A percentile compares a stretch with the other conserved stretches of the same genome.
These are phyloP conservation scores for Alexandromys fortis DNA, from an alignment of 2,113 vertebrate genomes.

Conservation along the genomic window DNA sequence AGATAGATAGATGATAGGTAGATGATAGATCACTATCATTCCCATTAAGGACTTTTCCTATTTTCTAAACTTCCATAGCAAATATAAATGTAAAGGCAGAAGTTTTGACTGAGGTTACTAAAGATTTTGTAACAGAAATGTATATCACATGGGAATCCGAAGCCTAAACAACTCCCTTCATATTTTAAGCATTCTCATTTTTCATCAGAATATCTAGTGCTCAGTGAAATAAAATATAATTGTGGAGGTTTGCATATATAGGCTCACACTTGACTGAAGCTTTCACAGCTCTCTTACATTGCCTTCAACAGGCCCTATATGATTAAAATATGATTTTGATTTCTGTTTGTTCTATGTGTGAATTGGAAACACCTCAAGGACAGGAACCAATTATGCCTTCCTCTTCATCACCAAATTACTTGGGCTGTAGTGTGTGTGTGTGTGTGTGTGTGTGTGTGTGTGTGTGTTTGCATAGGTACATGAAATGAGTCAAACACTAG, in stretches of 20 bases:
- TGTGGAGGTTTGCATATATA: not conserved
- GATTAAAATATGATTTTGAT: not conserved
- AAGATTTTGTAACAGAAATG: slow-evolving; percentile 47
- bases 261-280: not conserved
- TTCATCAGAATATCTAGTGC: not conserved
- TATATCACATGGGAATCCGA: not conserved
- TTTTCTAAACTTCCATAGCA: slow-evolving; percentile 1
- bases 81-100: slow-evolving; percentile 15
- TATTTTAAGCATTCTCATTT: not conserved
- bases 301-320: not conserved
- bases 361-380: not conserved
- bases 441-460: not conserved
- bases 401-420: not conserved
- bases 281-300: not conserved
- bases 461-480: not conserved
- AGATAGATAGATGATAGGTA: not conserved
- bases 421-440: no score
- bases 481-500: not conserved
- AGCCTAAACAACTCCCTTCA: not conserved
- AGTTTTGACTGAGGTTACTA: not conserved
- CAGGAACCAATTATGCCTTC: not conserved
- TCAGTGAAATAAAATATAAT: not conserved
- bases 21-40: no score
- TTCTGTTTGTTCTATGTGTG: not conserved
- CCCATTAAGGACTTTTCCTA: not conserved